phyloP scores from a whole-genome alignment of 2,113 vertebrate species.

The Saguinus imperator region DNA sequence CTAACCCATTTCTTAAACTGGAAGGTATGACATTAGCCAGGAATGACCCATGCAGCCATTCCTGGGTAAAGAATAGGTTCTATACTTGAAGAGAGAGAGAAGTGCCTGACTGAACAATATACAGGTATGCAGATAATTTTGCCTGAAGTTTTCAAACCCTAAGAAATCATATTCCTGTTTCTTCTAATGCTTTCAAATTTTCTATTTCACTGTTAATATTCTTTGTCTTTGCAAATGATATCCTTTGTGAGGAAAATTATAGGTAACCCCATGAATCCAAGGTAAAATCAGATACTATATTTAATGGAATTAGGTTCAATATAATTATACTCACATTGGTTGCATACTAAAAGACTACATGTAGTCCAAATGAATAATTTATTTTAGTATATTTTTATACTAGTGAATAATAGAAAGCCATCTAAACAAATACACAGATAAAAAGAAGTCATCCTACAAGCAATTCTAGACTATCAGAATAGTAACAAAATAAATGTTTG shows the following conservation, averaged over 20 bases:
- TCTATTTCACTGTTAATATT: neutral
- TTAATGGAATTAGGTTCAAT: neutral
- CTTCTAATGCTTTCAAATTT: neutral
- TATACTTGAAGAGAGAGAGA: neutral
- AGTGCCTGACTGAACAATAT: neutral
- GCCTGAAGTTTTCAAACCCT: neutral
- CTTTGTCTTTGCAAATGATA: neutral
- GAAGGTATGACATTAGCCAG: neutral
- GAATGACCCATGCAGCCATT: neutral
- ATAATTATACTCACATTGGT: neutral
- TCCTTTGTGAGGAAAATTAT: neutral
- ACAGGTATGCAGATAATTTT: neutral
- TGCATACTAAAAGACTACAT: neutral
- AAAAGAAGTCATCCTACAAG: neutral
- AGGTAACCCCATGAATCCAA: neutral
- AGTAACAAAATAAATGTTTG: neutral
- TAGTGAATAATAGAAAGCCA: neutral
- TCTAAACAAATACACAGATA: neutral
- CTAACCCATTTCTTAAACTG: neutral
- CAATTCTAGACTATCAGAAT: neutral
- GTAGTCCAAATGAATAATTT: neutral
- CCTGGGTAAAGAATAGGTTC: neutral
- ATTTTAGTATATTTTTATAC: neutral
- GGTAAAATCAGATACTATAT: neutral
- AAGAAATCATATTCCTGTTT: neutral